Base-by-base conservation (phyloP, 2,888 invertebrate genomes). In the Ceriagrion tenellum region DNA sequence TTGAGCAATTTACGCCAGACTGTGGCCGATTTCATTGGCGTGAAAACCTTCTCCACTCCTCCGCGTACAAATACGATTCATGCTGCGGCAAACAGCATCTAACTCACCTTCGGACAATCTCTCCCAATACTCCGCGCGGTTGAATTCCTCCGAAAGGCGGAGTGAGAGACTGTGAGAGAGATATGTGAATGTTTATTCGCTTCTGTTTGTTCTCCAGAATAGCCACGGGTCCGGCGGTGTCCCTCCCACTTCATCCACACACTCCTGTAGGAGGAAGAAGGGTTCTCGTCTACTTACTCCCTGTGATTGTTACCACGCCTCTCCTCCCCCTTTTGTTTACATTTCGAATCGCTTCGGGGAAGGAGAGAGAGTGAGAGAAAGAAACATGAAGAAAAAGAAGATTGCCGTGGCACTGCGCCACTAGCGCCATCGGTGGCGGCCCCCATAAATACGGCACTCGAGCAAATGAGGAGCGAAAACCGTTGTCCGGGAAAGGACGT, bases 121-220 rank as follows among this genome's bases (percentile, higher is more conserved):
- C 90, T n/a, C 56, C 74, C 30, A 0, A 23, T 30, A 56, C 90
- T 56, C 35, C n/a, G 13, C 81, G 2, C n/a, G 13, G 26, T 88
- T 40, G 88, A 88, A 55, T 55, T 55, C 23, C 89, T 35, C 30
- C n/a, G 40, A 47, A 47, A 47, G 47, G 59, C 8, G 69, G 63
- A 69, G 26, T 26, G n/a, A 47, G 69, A 40, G 20, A 10, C 59
- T 59, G 59, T 8, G 69, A n/a, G 69, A 69, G 69, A 69, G 23
- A 69, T 4, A 35, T 16, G 35, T 30, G 81, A 18, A 81, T 91
- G 74, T 93, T 93, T 93, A 69, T 69, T 93, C 93, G 47, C 47
- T n/a, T 69, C n/a, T 93, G 93, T 93, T 93, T 93, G 74, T 91
- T 63, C 91, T 63, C 59, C 63, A 18, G 63, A 26, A 93, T 47